Evolutionary conservation across 2,113 vertebrate genomes (phyloP).

Genomic region (Gnathonemus echidnorhynchus): DNA sequence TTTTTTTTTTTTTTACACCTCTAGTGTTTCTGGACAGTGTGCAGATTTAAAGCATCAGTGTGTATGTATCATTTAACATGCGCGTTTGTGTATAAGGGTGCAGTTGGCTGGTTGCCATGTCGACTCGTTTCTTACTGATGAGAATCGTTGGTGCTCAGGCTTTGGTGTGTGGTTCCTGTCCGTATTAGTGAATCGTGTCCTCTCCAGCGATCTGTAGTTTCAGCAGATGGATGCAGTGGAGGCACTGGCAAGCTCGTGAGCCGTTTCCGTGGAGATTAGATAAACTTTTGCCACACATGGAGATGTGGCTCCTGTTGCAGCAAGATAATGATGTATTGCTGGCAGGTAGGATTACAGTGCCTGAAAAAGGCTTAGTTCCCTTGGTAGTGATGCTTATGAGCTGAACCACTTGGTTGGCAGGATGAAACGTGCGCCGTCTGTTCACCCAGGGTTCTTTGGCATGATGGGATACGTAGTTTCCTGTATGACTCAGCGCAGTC

Average conservation of each 20-base stretch:
- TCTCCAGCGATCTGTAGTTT: neutral
- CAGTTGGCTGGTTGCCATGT: neutral
- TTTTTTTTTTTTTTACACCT: neutral
- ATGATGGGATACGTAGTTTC: slow-evolving; percentile 5
- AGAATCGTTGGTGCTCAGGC: neutral
- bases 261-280: neutral
- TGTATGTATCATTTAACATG: neutral
- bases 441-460: neutral
- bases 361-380: neutral
- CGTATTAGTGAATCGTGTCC: neutral
- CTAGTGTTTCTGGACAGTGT: neutral
- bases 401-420: neutral
- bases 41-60: neutral
- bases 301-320: neutral
- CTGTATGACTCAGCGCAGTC: neutral
- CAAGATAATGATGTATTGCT: neutral
- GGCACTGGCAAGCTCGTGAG: neutral
- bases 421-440: neutral
- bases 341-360: neutral
- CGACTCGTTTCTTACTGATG: too few relatives aligned
- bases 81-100: neutral
- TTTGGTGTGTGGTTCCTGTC: neutral
- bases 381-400: neutral
- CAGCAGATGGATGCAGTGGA: neutral
- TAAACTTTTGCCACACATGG: neutral